Base-by-base conservation (phyloP, 2,113 vertebrate species). In the Pithys albifrons region DNA sequence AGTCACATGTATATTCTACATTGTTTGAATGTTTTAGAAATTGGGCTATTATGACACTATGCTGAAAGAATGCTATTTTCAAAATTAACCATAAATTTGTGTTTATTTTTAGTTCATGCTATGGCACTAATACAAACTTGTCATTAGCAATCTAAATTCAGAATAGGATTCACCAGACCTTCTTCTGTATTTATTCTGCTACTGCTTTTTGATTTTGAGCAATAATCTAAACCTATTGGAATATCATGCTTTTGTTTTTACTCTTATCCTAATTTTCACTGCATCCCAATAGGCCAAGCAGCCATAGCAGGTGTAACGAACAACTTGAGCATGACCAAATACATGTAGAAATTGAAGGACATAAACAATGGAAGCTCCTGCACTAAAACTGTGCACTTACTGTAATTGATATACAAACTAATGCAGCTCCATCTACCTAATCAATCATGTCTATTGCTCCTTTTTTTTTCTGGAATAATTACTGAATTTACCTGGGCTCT, bases 191-290 rank as follows among this genome's bases (percentile, higher is more conserved):
- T 58, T 78, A 46, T 39, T 49, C 39, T 80, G 39, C 22, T 46
- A 33, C 22, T 73, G 10, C 20, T 80, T 89, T 69, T 90, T 74
- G 74, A 29, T 90, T 94, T 77, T 57, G 75, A 6, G 9, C 75
- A 96, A 72, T 89, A 93, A 85, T 81, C 84, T 75, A 92, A 91
- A 83, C 61, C 72, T 58, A 48, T 17, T 91, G 83, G 79, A 96
- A 91, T 73, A 79, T 37, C 17, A 62, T 29, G 28, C 11, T 70
- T 78, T 65, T 82, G 51, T 91, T 65, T 95, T 71, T 78, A 89
- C 80, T 95, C 92, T 52, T 72, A 51, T 61, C 28, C 57, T 96
- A 96, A 97, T 97, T 97, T 89, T 97, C 91, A 85, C 93, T 88
- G 67, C 91, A 96, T 96, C 67, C 61, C 94, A 94, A 97, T 67